Evolutionary conservation across 2,888 invertebrate species (phyloP).

Genomic region (Sinotaia quadrata): DNA sequence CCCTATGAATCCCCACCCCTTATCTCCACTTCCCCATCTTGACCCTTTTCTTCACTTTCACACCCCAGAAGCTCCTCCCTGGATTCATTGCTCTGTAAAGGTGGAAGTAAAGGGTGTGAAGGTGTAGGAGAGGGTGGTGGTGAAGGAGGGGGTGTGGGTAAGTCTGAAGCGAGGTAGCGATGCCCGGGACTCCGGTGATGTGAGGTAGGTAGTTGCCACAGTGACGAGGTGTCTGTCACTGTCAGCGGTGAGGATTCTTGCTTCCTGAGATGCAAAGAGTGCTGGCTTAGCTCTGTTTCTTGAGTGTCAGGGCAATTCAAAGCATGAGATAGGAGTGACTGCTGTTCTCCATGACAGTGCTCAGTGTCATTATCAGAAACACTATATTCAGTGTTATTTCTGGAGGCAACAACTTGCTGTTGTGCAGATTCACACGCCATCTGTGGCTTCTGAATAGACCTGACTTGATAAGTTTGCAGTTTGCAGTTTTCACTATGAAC

Average conservation of each 20-base stretch:
- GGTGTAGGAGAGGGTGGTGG: conserved; percentile 6
- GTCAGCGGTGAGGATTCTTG: conserved; percentile 22
- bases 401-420: neutral
- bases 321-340: neutral
- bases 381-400: neutral
- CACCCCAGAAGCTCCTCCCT: neutral
- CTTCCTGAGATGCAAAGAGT: conserved; percentile 32
- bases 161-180: conserved; percentile 16
- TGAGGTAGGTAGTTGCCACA: conserved; percentile 32
- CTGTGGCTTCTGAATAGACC: too few species aligned
- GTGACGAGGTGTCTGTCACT: conserved; percentile 18
- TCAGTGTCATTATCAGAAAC: neutral
- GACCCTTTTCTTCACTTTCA: neutral
- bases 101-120: neutral
- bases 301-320: neutral
- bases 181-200: conserved; percentile 21
- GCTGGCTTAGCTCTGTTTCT: neutral
- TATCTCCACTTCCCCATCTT: neutral
- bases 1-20: conserved; percentile 6
- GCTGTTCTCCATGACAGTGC: neutral
- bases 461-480: too few species aligned
- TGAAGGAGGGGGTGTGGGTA: neutral
- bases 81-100: neutral
- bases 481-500: too few species aligned
- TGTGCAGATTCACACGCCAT: too few species aligned